Evolutionary conservation across 2,113 vertebrate genomes (phyloP).

Genomic region (Eidolon helvum): DNA sequence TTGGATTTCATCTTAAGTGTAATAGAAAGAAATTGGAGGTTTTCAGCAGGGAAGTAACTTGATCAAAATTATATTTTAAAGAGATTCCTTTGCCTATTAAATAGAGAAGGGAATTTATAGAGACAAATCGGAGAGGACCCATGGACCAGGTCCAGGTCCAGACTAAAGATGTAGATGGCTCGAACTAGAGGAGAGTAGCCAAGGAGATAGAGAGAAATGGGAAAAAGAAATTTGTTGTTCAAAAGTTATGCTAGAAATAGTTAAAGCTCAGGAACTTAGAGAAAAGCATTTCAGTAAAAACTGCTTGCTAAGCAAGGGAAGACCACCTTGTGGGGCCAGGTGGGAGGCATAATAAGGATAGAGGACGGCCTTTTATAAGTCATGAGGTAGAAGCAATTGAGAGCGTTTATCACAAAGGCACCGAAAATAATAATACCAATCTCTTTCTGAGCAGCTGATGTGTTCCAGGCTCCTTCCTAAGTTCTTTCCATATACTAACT

Average conservation of each 20-base stretch:
- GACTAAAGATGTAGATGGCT: not conserved
- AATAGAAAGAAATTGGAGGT: not conserved
- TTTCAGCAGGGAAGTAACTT: slow-evolving; percentile 1
- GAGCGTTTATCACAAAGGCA: not conserved
- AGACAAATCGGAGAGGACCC: not conserved
- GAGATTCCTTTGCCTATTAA: not conserved
- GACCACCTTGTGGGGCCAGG: not conserved
- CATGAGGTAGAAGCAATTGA: not conserved
- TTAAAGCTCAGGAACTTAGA: not conserved
- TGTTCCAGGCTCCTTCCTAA: not conserved
- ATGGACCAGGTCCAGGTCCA: not conserved
- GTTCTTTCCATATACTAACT: not conserved
- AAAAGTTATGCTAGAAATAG: not conserved
- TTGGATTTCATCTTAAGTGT: not conserved
- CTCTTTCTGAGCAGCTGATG: not conserved
- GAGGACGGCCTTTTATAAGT: not conserved
- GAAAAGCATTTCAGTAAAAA: slow-evolving; percentile 3
- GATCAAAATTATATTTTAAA: not conserved
- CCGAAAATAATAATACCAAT: not conserved
- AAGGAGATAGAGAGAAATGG: not conserved
- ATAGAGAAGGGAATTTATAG: not conserved
- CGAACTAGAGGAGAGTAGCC: not conserved
- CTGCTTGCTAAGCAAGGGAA: not conserved
- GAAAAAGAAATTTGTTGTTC: not conserved
- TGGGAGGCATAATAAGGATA: not conserved